A percentile compares a stretch with the other conserved stretches of the same genome.
Evolutionary conservation across 1,140 invertebrate species (phyloP).

Genomic region (Mercenaria mercenaria): DNA sequence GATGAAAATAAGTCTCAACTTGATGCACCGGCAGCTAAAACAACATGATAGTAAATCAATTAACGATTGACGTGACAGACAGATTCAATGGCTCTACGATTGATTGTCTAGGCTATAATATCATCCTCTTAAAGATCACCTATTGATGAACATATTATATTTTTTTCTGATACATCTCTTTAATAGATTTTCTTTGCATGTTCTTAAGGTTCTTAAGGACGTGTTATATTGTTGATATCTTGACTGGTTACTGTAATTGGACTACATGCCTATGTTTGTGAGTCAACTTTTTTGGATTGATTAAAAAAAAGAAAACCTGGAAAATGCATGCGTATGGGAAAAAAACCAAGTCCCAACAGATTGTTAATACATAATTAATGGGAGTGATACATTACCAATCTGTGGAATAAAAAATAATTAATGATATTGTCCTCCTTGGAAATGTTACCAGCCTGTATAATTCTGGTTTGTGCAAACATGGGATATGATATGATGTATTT

Average conservation of each 20-base stretch:
- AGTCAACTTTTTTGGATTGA: background rate
- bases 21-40: background rate
- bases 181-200: background rate
- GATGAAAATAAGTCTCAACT: too few species aligned
- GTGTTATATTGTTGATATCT: too few species aligned
- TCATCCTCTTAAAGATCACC: background rate
- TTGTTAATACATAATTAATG: constrained; percentile 21
- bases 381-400: background rate
- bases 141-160: constrained; percentile 15
- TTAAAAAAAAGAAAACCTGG: too few species aligned
- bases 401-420: background rate
- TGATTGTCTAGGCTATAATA: constrained; percentile 2
- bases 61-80: background rate
- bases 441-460: too few species aligned
- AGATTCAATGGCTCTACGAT: background rate
- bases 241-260: too few species aligned
- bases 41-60: constrained; percentile 3
- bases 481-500: too few species aligned
- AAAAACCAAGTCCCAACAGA: constrained; percentile 10
- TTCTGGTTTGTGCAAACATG: too few species aligned
- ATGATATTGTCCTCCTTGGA: background rate
- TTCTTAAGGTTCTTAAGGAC: too few species aligned
- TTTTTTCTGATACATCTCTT: background rate
- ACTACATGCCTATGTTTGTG: too few species aligned
- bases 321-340: too few species aligned